Conservation (phyloP, 2,797 vertebrate species). For the Pseudotriccus pelzelni region DNA sequence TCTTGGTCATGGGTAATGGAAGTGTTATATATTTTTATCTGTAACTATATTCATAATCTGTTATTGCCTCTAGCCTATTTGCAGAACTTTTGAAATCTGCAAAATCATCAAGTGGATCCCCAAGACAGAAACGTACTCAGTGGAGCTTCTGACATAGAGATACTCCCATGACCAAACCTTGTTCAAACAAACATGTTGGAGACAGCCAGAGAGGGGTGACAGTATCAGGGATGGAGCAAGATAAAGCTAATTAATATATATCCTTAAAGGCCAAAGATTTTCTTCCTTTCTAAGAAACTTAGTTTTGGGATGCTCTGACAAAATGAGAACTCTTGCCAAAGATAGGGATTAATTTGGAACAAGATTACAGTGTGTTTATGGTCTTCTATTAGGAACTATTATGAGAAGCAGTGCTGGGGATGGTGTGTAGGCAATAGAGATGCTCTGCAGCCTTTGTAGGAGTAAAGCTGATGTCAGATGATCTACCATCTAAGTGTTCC, state of each 20-base stretch:
- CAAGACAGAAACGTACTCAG: not conserved
- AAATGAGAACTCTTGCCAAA: not conserved
- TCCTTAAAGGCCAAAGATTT: not conserved
- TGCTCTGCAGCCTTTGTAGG: not conserved
- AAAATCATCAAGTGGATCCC: not conserved
- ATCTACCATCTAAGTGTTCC: not conserved
- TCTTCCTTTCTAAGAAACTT: not conserved
- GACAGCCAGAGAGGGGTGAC: not conserved
- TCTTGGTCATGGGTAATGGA: not conserved
- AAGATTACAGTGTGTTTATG: not conserved
- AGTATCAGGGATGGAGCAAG: not conserved
- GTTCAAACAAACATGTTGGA: not conserved
- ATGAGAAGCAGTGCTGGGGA: not conserved
- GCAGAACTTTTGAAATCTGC: not conserved
- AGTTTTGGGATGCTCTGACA: not conserved
- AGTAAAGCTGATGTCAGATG: not conserved
- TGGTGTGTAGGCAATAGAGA: not conserved
- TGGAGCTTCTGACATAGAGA: not conserved
- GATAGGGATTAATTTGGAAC: not conserved
- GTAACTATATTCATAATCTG: not conserved
- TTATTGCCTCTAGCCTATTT: not conserved
- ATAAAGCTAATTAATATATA: not conserved
- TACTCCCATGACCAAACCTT: not conserved
- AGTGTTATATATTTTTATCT: constrained; percentile 3
- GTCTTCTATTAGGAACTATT: not conserved